phyloP scores from a whole-genome alignment of 2,888 invertebrate genomes.

The Entomobrya multifasciata region DNA sequence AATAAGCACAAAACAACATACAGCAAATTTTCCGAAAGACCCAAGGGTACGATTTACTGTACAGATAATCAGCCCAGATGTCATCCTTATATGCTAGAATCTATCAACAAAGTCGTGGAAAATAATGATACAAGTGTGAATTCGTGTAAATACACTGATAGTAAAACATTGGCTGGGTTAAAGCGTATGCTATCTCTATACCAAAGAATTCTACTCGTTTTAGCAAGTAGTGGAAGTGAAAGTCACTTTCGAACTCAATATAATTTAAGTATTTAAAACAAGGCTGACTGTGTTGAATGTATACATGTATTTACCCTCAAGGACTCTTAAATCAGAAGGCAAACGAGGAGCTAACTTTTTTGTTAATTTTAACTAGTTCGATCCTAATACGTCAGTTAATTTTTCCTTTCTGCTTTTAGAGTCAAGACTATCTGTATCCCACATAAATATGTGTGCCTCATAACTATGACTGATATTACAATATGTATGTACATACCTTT shows the following conservation, averaged over 20 bases:
- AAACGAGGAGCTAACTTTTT: constrained; percentile 39
- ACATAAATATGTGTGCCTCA: too few relatives aligned
- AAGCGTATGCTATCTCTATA: too few relatives aligned
- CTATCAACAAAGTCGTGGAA: neutral
- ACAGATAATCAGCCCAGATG: constrained; percentile 36
- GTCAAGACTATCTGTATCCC: too few relatives aligned
- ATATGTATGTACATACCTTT: neutral
- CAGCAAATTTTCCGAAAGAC: neutral
- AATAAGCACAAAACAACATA: neutral
- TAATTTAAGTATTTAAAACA: too few relatives aligned
- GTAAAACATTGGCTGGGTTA: neutral
- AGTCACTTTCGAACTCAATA: too few relatives aligned
- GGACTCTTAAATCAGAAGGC: constrained; percentile 9
- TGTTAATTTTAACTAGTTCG: constrained; percentile 58
- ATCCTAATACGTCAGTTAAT: constrained; percentile 53
- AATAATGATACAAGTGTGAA: constrained; percentile 44
- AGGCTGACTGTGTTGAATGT: neutral
- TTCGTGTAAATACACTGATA: neutral
- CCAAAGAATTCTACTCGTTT: too few relatives aligned
- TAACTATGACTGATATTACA: too few relatives aligned
- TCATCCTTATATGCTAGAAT: constrained; percentile 14
- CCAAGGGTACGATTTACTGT: constrained; percentile 34
- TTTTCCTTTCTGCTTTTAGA: too few relatives aligned
- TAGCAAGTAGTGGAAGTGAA: too few relatives aligned
- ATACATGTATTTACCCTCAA: constrained; percentile 7